A percentile compares a stretch with the other conserved stretches of the same genome.
phyloP scores from a whole-genome alignment of 2,113 vertebrate species.

The Pelmatolapia mariae region DNA sequence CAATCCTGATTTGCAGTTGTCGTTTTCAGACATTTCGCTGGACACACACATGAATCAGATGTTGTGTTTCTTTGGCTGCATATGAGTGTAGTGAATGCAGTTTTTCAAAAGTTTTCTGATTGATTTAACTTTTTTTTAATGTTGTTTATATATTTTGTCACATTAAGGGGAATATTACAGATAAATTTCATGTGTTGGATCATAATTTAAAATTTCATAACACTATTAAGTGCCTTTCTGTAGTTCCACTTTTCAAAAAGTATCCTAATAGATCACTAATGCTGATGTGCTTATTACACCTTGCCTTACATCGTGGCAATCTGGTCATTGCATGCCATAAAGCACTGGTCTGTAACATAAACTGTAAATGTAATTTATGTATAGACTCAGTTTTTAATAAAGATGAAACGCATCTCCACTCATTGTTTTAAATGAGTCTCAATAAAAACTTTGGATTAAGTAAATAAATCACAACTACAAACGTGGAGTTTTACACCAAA shows the following conservation, averaged over 20 bases:
- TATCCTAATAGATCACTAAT: neutral
- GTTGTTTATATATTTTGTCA: neutral
- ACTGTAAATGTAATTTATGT: slow-evolving; percentile 6
- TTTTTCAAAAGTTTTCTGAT: neutral
- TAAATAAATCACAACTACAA: neutral
- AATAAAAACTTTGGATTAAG: neutral
- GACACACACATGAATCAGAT: neutral
- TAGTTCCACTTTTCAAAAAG: slow-evolving; percentile 26
- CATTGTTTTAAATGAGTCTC: neutral
- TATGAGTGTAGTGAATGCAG: neutral
- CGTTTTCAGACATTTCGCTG: neutral
- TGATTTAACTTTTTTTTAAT: neutral
- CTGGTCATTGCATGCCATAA: slow-evolving; percentile 11
- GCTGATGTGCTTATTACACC: slow-evolving; percentile 19
- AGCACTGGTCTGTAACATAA: neutral
- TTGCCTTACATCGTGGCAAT: slow-evolving; percentile 14
- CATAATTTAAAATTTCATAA: slow-evolving; percentile 12
- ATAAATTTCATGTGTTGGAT: neutral
- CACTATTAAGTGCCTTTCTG: slow-evolving; percentile 66
- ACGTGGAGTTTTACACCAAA: neutral
- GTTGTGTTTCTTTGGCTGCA: neutral
- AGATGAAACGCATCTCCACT: neutral
- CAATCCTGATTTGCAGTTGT: neutral
- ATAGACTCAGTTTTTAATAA: slow-evolving; percentile 40
- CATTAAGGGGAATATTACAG: neutral